Evolutionary conservation across 1,140 invertebrate genomes (phyloP).

Genomic region (Drosophila navojoa): DNA sequence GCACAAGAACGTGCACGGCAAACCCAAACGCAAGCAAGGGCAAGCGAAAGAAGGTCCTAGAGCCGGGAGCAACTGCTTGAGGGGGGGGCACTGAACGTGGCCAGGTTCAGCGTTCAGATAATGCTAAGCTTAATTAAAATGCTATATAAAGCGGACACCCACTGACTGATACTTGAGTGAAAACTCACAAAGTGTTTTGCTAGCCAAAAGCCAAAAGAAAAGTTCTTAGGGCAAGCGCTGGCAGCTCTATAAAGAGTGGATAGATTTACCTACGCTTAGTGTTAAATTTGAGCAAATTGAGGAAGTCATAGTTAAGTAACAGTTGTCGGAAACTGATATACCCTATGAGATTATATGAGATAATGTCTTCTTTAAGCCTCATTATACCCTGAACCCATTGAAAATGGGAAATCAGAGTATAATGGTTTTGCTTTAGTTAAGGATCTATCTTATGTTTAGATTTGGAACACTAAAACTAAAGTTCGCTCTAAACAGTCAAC

Average conservation of each 20-base stretch:
- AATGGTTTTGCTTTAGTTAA: no score
- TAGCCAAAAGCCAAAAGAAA: not conserved
- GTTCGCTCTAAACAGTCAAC: no score
- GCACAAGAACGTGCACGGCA: constrained; percentile 51
- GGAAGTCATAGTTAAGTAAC: no score
- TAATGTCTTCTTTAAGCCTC: no score
- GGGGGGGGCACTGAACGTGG: not conserved
- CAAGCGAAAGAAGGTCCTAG: not conserved
- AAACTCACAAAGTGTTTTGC: not conserved
- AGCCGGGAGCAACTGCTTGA: not conserved
- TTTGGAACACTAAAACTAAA: no score
- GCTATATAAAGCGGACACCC: constrained; percentile 7
- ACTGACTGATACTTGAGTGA: not conserved
- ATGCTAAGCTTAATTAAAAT: constrained; percentile 39
- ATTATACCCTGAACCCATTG: no score
- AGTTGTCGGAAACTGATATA: no score
- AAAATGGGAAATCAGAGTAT: no score
- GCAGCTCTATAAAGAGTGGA: not conserved
- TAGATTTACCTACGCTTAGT: no score
- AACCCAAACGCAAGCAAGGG: constrained; percentile 29
- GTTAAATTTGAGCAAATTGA: no score
- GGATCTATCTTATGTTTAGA: no score
- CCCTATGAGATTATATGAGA: no score
- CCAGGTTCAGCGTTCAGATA: constrained; percentile 1
- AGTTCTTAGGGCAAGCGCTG: not conserved